These are phyloP conservation scores for Styela clava DNA, from an alignment of 23 tunicate species.

Conservation along the genomic window DNA sequence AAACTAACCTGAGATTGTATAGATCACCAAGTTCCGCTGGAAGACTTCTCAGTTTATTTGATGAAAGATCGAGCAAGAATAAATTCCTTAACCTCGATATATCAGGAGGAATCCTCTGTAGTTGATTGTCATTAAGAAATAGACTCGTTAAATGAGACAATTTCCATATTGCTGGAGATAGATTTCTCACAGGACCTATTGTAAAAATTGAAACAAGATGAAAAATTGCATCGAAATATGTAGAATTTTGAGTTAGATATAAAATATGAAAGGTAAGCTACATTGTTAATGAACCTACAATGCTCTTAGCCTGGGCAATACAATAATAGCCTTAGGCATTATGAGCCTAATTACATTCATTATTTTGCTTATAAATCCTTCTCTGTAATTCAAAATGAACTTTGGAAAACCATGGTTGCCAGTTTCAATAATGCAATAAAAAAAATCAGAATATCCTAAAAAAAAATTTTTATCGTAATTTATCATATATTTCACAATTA, in stretches of 20 bases:
- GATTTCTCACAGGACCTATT: slow-evolving; percentile 71
- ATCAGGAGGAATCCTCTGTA: slow-evolving; percentile 91
- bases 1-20: slow-evolving; percentile 57
- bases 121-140: slow-evolving; percentile 87
- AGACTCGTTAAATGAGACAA: slow-evolving; percentile 77
- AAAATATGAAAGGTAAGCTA: not conserved
- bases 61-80: slow-evolving; percentile 70
- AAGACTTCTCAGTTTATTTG: slow-evolving; percentile 87
- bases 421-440: too few relatives aligned
- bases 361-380: too few relatives aligned
- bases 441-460: too few relatives aligned
- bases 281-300: not conserved
- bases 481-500: too few relatives aligned
- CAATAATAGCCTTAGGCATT: too few relatives aligned
- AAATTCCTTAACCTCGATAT: slow-evolving; percentile 58
- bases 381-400: too few relatives aligned
- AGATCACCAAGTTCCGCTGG: slow-evolving; percentile 95
- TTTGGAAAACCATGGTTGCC: too few relatives aligned
- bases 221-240: not conserved
- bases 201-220: not conserved
- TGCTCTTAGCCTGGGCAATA: too few relatives aligned
- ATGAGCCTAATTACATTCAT: too few relatives aligned
- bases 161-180: slow-evolving; percentile 83
- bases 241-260: not conserved
- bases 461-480: too few relatives aligned